These are phyloP conservation scores for Piscicola geometra DNA, from an alignment of 2,888 invertebrate species.

Conservation along the genomic window DNA sequence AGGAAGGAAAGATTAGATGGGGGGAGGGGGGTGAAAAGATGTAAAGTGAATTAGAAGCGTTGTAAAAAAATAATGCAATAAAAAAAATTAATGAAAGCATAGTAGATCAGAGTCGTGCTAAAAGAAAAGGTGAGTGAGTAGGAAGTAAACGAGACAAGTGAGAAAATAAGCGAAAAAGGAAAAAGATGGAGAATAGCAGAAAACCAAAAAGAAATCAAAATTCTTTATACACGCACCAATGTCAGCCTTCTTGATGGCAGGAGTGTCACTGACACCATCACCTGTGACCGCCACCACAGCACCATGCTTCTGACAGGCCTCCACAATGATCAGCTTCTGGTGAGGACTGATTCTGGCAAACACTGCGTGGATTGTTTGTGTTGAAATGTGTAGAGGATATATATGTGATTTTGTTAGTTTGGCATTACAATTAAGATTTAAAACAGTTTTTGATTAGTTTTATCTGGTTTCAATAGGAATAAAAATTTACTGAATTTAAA, in stretches of 20 bases:
- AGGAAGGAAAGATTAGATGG: too few species aligned
- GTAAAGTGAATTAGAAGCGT: too few species aligned
- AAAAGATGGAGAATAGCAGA: not conserved
- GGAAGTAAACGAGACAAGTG: too few species aligned
- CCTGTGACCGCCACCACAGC: constrained; percentile 79
- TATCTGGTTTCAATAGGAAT: too few species aligned
- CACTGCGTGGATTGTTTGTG: too few species aligned
- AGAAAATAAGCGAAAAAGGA: not conserved
- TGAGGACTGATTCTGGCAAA: constrained; percentile 87
- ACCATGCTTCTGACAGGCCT: constrained; percentile 73
- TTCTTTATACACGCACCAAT: constrained; percentile 53
- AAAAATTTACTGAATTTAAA: too few species aligned
- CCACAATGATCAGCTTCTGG: constrained; percentile 77
- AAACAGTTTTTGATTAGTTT: too few species aligned
- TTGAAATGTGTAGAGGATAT: too few species aligned
- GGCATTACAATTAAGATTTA: too few species aligned
- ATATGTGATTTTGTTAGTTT: too few species aligned
- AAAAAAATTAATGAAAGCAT: not conserved
- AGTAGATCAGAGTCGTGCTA: not conserved
- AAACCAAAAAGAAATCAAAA: not conserved
- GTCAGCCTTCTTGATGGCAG: constrained; percentile 76
- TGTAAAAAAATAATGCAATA: too few species aligned
- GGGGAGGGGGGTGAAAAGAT: too few species aligned
- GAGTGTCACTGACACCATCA: constrained; percentile 81
- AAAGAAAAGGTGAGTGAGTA: not conserved